Conservation (phyloP, 2,113 vertebrate genomes). For the Carlito syrichta region DNA sequence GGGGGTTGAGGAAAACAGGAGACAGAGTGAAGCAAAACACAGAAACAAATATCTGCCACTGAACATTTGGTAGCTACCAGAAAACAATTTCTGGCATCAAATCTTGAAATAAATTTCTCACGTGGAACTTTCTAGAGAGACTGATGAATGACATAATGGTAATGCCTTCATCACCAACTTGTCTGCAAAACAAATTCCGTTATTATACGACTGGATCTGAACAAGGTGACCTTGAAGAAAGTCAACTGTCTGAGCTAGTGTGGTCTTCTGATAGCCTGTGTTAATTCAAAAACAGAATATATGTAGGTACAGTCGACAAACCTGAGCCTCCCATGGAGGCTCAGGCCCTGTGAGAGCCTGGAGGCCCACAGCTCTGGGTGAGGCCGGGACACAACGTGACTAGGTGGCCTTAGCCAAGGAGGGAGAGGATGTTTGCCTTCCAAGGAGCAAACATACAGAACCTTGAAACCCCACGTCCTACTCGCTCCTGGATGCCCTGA, state of each 20-base stretch:
- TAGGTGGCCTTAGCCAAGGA: background rate
- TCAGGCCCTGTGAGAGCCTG: background rate
- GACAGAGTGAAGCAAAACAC: background rate
- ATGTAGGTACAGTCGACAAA: background rate
- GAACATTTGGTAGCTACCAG: background rate
- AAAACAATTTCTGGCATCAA: background rate
- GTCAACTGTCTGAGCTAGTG: background rate
- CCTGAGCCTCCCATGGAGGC: too few species aligned
- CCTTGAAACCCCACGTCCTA: background rate
- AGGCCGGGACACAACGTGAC: background rate
- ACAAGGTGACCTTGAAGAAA: background rate
- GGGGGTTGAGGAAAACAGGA: background rate
- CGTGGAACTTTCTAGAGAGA: background rate
- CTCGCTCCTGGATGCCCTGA: background rate
- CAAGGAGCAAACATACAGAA: background rate
- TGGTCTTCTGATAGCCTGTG: background rate
- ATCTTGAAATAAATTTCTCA: conserved; percentile 15
- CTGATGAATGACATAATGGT: background rate
- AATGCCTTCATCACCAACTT: background rate
- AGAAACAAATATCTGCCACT: background rate
- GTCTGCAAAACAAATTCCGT: background rate
- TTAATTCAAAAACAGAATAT: background rate
- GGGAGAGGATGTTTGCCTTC: background rate
- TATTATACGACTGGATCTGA: background rate
- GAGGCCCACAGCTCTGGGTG: background rate